Conservation (phyloP, 2,888 invertebrate species). For the Strigamia transsilvanica region DNA sequence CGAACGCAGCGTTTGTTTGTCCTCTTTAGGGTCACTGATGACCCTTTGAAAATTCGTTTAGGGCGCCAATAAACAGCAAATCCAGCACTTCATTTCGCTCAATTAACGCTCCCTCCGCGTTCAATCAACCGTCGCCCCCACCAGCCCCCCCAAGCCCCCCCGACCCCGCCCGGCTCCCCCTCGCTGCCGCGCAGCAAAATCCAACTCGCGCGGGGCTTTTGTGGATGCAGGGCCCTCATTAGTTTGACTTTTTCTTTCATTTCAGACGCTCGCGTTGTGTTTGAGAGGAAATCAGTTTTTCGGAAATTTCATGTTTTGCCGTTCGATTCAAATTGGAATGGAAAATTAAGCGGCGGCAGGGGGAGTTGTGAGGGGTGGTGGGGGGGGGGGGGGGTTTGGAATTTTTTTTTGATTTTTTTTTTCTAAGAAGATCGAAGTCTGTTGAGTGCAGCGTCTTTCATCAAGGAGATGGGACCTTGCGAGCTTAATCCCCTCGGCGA, state of each 20-base stretch:
- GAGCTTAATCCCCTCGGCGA: conserved; percentile 1
- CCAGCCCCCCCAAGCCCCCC: not conserved
- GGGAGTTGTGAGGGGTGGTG: not conserved
- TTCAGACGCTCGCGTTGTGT: conserved; percentile 1
- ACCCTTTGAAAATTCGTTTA: conserved; percentile 38
- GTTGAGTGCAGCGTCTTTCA: conserved; percentile 38
- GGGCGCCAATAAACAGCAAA: conserved; percentile 22
- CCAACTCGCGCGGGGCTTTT: conserved; percentile 11
- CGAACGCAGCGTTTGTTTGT: not conserved
- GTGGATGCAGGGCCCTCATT: conserved; percentile 22
- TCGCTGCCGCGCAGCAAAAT: not conserved
- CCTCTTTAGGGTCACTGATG: not conserved
- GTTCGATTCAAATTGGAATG: conserved; percentile 23
- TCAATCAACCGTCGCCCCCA: not conserved
- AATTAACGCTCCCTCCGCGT: conserved; percentile 15
- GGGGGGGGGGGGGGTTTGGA: too few species aligned
- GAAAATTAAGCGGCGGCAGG: conserved; percentile 19
- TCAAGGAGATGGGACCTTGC: conserved; percentile 31
- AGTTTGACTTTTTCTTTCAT: too few species aligned
- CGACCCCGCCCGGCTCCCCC: not conserved
- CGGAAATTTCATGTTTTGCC: not conserved
- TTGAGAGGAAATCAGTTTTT: conserved; percentile 18
- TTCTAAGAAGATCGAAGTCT: conserved; percentile 34
- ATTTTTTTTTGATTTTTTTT: not conserved
- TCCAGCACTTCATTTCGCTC: conserved; percentile 28